A percentile compares a stretch with the other conserved stretches of the same genome.
These are phyloP conservation scores for Phalloptychus januarius DNA, from an alignment of 2,797 vertebrate genomes.

Conservation along the genomic window DNA sequence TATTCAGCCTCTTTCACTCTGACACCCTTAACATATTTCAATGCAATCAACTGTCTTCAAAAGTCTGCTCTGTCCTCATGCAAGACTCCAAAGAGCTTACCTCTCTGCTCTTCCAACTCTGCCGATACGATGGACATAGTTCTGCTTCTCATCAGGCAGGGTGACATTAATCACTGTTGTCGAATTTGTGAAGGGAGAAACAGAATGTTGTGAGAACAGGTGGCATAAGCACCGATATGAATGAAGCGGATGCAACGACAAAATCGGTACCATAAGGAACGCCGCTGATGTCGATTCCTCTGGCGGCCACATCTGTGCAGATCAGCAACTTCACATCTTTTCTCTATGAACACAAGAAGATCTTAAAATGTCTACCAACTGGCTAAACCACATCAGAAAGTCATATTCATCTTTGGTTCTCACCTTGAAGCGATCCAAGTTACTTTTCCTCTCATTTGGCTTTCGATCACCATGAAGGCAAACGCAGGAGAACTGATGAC, in stretches of 20 bases:
- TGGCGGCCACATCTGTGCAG: slow-evolving; percentile 97
- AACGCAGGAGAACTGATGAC: slow-evolving; percentile 94
- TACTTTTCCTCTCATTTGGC: slow-evolving; percentile 94
- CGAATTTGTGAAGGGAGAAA: background rate
- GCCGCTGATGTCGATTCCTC: slow-evolving; percentile 95
- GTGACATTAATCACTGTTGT: slow-evolving; percentile 94
- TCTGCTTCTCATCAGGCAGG: slow-evolving; percentile 97
- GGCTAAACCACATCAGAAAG: background rate
- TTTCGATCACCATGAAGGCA: slow-evolving; percentile 98
- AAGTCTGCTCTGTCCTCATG: background rate
- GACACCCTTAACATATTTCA: background rate
- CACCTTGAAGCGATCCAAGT: slow-evolving; percentile 98
- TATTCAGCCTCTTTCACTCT: background rate
- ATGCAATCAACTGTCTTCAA: background rate
- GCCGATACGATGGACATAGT: slow-evolving; percentile 97
- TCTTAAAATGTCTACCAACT: background rate
- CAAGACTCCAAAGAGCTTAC: slow-evolving; percentile 58
- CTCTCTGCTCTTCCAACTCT: slow-evolving; percentile 97
- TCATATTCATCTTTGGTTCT: background rate
- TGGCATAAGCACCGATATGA: background rate
- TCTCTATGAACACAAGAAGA: slow-evolving; percentile 77
- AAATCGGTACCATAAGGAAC: slow-evolving; percentile 89
- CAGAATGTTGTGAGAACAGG: background rate
- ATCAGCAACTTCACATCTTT: slow-evolving; percentile 93
- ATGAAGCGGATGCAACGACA: background rate